Percentiles rank a stretch among this genome's conserved stretches.
phyloP scores from a whole-genome alignment of 2,888 invertebrate genomes.

The Punctoribates punctum region DNA sequence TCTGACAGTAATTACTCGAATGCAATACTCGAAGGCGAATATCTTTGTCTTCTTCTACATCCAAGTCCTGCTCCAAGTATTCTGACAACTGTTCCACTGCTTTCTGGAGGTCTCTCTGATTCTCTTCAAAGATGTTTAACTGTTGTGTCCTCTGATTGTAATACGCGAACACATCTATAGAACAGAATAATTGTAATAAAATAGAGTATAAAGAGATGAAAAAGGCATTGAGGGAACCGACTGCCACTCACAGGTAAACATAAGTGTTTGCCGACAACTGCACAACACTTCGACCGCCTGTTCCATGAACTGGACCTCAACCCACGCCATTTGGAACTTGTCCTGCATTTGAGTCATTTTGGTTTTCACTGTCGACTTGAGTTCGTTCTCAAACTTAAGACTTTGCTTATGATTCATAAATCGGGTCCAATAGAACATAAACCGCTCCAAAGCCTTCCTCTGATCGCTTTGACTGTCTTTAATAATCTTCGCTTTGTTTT shows the following conservation, averaged over 20 bases:
- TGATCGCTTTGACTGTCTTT: conserved; percentile 64
- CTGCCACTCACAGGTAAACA: conserved; percentile 99
- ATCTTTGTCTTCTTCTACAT: conserved; percentile 52
- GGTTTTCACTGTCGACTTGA: conserved; percentile 89
- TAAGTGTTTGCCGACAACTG: conserved; percentile 92
- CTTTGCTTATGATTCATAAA: conserved; percentile 99
- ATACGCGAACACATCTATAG: conserved; percentile 85
- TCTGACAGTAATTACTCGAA: conserved; percentile 36
- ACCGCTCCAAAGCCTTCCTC: conserved; percentile 71
- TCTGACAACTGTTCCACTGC: conserved; percentile 38
- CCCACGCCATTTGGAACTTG: conserved; percentile 96
- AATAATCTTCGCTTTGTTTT: conserved; percentile 78
- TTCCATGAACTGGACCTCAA: conserved; percentile 97
- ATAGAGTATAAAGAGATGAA: neutral
- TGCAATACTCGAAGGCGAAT: neutral
- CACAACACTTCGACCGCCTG: conserved; percentile 95
- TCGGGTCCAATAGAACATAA: conserved; percentile 96
- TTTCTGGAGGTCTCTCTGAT: conserved; percentile 37
- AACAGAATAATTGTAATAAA: conserved; percentile 60
- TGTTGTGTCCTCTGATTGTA: conserved; percentile 39
- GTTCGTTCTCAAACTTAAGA: conserved; percentile 91
- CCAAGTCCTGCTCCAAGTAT: neutral
- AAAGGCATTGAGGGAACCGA: too few relatives aligned
- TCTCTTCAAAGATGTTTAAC: conserved; percentile 34
- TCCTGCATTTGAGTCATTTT: conserved; percentile 99